Conservation (phyloP, 1,140 invertebrate genomes). For the Panagrolaimus sp. region DNA sequence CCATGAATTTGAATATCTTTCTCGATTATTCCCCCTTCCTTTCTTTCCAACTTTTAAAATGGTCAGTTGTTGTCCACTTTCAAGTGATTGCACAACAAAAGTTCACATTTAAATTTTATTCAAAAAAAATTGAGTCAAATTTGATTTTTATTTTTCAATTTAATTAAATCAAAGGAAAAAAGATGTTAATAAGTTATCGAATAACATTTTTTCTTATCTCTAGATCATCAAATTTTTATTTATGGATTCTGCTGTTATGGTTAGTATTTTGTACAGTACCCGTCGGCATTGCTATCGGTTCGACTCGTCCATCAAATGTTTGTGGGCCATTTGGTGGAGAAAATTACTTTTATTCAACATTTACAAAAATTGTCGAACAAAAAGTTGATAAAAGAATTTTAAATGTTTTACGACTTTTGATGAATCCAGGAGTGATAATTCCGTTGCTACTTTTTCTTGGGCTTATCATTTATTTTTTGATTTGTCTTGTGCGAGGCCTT, state of each 20-base stretch:
- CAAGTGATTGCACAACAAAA: too few species aligned
- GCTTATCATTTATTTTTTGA: conserved; percentile 87
- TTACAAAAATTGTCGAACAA: conserved; percentile 72
- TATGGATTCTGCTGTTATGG: conserved; percentile 84
- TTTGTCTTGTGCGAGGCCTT: conserved; percentile 79
- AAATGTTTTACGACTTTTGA: conserved; percentile 69
- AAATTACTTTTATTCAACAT: conserved; percentile 75
- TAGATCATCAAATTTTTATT: conserved; percentile 87
- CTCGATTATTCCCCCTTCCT: too few species aligned
- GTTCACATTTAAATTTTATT: too few species aligned
- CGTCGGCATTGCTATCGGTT: conserved; percentile 86
- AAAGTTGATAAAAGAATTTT: conserved; percentile 65
- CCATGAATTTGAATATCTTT: too few species aligned
- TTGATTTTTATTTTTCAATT: too few species aligned
- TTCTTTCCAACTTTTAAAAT: too few species aligned
- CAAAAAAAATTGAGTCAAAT: too few species aligned
- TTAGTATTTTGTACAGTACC: conserved; percentile 87
- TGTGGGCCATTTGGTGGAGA: conserved; percentile 87
- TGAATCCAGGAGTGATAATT: conserved; percentile 89
- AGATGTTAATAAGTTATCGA: conserved; percentile 10
- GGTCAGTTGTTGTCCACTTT: too few species aligned
- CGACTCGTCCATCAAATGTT: conserved; percentile 83
- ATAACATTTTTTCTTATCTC: conserved; percentile 19
- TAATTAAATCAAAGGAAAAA: too few species aligned
- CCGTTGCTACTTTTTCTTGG: conserved; percentile 79